Evolutionary conservation across 2,113 vertebrate species (phyloP).

Genomic region (Cryptotis parvus): DNA sequence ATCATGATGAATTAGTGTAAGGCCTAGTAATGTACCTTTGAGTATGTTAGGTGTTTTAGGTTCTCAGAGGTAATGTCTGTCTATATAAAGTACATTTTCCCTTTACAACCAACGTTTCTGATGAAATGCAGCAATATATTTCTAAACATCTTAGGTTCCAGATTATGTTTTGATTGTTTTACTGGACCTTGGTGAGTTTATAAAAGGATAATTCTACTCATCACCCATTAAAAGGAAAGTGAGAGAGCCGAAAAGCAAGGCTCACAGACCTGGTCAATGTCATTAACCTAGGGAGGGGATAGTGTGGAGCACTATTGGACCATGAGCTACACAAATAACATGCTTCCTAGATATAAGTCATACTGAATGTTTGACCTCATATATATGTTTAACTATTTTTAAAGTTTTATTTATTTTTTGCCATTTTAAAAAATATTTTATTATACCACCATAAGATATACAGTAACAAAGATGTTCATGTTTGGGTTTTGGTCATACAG

Average conservation of each 20-base stretch:
- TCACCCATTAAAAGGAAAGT: neutral
- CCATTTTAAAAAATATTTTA: too few species aligned
- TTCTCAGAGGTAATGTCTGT: constrained; percentile 89
- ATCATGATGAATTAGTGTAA: constrained; percentile 95
- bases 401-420: too few species aligned
- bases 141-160: constrained; percentile 83
- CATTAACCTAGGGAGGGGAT: neutral
- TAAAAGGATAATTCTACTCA: neutral
- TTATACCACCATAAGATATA: too few species aligned
- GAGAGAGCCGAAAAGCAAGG: rapidly evolving
- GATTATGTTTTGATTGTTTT: constrained; percentile 69
- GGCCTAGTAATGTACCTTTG: constrained; percentile 94
- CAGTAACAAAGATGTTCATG: too few species aligned
- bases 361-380: too few species aligned
- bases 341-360: neutral
- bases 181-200: neutral
- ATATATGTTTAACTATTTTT: too few species aligned
- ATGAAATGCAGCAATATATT: constrained; percentile 82
- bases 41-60: constrained; percentile 93
- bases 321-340: neutral
- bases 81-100: constrained; percentile 90
- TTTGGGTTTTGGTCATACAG: too few species aligned
- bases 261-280: too few species aligned
- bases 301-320: neutral
- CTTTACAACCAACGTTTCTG: constrained; percentile 84